Evolutionary conservation across 2,797 vertebrate species (phyloP).

Genomic region (Serranus cabrilla): DNA sequence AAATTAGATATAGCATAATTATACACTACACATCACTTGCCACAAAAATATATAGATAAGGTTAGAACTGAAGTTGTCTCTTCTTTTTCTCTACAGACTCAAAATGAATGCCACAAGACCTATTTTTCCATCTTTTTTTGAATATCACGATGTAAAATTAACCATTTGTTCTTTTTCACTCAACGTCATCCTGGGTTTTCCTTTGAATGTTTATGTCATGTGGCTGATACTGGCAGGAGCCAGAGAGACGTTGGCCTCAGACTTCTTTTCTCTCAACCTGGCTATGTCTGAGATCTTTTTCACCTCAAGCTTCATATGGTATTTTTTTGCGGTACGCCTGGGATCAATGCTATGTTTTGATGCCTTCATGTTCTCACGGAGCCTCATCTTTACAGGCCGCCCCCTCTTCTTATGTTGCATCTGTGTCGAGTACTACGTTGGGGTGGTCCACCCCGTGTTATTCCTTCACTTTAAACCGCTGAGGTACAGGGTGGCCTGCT

Average conservation of each 20-base stretch:
- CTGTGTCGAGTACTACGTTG: constrained; percentile 48
- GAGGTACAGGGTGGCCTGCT: constrained; percentile 45
- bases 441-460: constrained; percentile 43
- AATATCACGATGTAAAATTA: neutral
- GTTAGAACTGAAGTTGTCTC: neutral
- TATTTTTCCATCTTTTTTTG: accelerated
- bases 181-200: constrained; percentile 17
- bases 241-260: constrained; percentile 16
- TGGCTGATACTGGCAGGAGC: constrained; percentile 39
- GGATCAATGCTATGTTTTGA: accelerated
- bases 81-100: constrained; percentile 18
- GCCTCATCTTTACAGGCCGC: constrained; percentile 11
- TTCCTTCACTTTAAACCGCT: constrained; percentile 47
- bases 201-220: constrained; percentile 44
- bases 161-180: accelerated
- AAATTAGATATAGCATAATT: too few relatives aligned
- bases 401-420: constrained; percentile 49
- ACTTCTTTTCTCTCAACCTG: constrained; percentile 53
- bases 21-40: too few relatives aligned
- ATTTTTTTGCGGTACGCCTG: accelerated
- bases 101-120: constrained; percentile 17
- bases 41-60: too few relatives aligned
- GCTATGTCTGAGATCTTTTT: constrained; percentile 16
- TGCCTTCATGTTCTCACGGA: neutral
- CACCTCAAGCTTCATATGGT: neutral